A percentile compares a stretch with the other conserved stretches of the same genome.
phyloP scores from a whole-genome alignment of 2,797 vertebrate species.

The Gadopsis marmoratus region DNA sequence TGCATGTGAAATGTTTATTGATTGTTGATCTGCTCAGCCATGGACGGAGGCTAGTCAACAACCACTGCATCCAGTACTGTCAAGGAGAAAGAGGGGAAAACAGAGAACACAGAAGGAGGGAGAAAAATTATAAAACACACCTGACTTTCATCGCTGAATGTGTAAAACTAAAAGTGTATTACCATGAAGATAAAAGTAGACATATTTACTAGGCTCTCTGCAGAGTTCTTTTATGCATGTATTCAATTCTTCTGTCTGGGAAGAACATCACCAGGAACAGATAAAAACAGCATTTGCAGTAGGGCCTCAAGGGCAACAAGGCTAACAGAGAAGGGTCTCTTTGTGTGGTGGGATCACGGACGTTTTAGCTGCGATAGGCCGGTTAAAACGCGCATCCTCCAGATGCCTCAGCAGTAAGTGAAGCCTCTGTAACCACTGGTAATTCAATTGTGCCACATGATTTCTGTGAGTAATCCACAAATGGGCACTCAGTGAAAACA shows the following conservation, averaged over 20 bases:
- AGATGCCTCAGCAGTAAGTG: conserved; percentile 79
- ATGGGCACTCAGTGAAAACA: conserved; percentile 74
- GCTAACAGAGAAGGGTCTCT: conserved; percentile 74
- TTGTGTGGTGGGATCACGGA: conserved; percentile 76
- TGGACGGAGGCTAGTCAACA: conserved; percentile 31
- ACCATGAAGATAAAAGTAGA: conserved; percentile 25
- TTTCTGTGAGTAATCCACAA: conserved; percentile 82
- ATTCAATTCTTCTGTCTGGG: conserved; percentile 30
- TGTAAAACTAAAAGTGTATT: conserved; percentile 33
- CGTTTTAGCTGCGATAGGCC: conserved; percentile 58
- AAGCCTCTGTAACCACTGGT: conserved; percentile 74
- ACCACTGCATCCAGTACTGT: conserved; percentile 27
- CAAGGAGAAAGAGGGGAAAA: conserved; percentile 1
- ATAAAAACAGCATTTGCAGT: conserved; percentile 44
- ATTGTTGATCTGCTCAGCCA: conserved; percentile 56
- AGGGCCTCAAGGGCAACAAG: conserved; percentile 56
- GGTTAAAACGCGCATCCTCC: conserved; percentile 80
- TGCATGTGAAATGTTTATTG: conserved; percentile 25
- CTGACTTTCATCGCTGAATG: conserved; percentile 37
- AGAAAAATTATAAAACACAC: conserved; percentile 41
- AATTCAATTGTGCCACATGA: conserved; percentile 82
- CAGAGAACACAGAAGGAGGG: background rate
- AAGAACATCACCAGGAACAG: conserved; percentile 33
- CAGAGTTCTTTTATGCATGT: conserved; percentile 9
- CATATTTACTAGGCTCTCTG: conserved; percentile 14